phyloP scores from a whole-genome alignment of 2,113 vertebrate species.

The Mobula hypostoma region DNA sequence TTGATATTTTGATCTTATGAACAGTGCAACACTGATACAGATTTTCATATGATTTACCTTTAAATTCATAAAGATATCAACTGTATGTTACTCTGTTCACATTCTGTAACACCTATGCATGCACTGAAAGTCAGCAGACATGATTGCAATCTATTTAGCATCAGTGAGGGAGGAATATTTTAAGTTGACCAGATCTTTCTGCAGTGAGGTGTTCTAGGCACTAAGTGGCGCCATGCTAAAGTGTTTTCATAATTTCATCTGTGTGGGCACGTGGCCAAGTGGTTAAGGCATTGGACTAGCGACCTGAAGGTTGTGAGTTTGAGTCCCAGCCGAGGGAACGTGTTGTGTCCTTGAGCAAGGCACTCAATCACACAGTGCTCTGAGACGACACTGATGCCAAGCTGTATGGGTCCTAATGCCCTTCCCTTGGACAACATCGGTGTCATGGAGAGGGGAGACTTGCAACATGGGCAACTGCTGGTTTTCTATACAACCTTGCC shows the following conservation, averaged over 20 bases:
- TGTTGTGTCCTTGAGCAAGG: no score
- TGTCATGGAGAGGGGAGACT: no score
- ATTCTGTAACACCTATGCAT: neutral
- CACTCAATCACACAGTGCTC: no score
- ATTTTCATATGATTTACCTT: neutral
- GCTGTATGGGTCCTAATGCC: no score
- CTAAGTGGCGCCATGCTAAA: neutral
- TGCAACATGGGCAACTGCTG: no score
- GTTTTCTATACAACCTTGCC: no score
- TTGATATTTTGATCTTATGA: neutral
- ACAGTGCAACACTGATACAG: neutral
- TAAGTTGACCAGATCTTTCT: neutral
- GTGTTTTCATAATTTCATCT: neutral
- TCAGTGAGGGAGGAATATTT: neutral
- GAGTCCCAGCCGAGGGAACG: no score
- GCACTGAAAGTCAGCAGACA: neutral
- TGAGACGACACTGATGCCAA: no score
- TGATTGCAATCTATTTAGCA: neutral
- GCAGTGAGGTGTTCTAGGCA: neutral
- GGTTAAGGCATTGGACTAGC: no score
- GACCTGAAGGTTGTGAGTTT: no score
- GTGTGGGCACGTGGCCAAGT: no score
- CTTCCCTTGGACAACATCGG: no score
- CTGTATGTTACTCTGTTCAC: neutral
- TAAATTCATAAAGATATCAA: neutral